These are phyloP conservation scores for Amblyjoppa fuscipennis DNA, from an alignment of 2,888 invertebrate genomes.

Conservation along the genomic window DNA sequence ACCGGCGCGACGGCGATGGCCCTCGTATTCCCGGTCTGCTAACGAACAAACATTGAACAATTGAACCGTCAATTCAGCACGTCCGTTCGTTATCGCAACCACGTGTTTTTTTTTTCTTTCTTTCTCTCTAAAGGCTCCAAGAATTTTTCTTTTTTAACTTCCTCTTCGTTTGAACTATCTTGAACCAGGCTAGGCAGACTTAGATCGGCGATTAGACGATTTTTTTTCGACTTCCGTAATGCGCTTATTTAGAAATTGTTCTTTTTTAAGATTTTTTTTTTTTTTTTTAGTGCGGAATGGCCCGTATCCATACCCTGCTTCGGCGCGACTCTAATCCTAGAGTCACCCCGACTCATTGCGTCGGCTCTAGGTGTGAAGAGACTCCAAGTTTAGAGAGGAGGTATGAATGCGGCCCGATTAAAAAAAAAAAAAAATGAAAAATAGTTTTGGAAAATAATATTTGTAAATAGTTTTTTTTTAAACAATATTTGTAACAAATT, in stretches of 20 bases:
- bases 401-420: too few relatives aligned
- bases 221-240: conserved; percentile 21
- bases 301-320: background rate
- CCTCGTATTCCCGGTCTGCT: conserved; percentile 92
- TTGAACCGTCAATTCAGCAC: conserved; percentile 71
- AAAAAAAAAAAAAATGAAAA: too few relatives aligned
- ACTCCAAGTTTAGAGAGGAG: too few relatives aligned
- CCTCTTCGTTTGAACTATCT: background rate
- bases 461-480: background rate
- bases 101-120: conserved; percentile 46
- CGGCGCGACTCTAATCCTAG: too few relatives aligned
- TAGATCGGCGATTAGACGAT: background rate
- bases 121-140: background rate
- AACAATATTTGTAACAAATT: background rate
- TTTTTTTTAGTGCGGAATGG: background rate
- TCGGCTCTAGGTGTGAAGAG: too few relatives aligned
- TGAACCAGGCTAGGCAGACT: background rate
- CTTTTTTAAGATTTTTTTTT: background rate
- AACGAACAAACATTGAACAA: conserved; percentile 78
- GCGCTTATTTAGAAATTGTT: background rate
- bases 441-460: too few relatives aligned
- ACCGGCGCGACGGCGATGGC: conserved; percentile 93
- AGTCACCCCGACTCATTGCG: too few relatives aligned
- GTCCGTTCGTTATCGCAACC: conserved; percentile 50
- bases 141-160: background rate